Conservation (phyloP, 2,113 vertebrate species). For the Rhodinocichla rosea region DNA sequence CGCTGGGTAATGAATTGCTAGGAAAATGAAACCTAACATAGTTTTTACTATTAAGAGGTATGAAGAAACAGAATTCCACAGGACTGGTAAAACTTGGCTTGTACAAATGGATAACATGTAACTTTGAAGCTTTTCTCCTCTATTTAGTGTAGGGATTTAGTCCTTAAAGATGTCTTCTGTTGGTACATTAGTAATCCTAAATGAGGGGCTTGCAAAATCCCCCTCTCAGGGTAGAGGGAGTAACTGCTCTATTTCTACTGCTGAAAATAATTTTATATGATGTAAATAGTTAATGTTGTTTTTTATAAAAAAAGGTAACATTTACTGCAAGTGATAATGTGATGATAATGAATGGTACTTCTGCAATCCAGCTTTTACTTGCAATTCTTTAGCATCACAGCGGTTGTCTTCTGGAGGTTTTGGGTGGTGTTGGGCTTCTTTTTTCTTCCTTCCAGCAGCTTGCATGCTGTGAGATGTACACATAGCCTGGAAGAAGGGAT, state of each 20-base stretch:
- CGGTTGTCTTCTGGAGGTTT: not conserved
- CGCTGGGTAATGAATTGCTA: not conserved
- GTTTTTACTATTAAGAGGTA: not conserved
- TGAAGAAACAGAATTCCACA: not conserved
- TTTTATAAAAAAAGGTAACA: not conserved
- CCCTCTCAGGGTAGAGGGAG: not conserved
- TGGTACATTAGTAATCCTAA: not conserved
- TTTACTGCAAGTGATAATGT: not conserved
- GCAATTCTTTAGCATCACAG: not conserved
- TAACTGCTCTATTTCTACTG: not conserved
- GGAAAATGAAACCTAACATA: not conserved
- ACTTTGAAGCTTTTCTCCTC: not conserved
- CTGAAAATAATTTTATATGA: not conserved
- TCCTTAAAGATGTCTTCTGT: not conserved
- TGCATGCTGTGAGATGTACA: not conserved
- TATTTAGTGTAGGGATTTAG: not conserved
- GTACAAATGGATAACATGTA: not conserved
- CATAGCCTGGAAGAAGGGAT: not conserved
- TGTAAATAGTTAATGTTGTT: not conserved
- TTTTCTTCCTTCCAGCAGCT: not conserved
- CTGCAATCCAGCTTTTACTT: not conserved
- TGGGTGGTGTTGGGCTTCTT: not conserved
- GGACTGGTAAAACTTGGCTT: not conserved
- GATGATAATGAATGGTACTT: accelerated
- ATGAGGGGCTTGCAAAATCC: not conserved